Base-by-base conservation (phyloP, 1,140 invertebrate species). In the Choristoneura fumiferana region DNA sequence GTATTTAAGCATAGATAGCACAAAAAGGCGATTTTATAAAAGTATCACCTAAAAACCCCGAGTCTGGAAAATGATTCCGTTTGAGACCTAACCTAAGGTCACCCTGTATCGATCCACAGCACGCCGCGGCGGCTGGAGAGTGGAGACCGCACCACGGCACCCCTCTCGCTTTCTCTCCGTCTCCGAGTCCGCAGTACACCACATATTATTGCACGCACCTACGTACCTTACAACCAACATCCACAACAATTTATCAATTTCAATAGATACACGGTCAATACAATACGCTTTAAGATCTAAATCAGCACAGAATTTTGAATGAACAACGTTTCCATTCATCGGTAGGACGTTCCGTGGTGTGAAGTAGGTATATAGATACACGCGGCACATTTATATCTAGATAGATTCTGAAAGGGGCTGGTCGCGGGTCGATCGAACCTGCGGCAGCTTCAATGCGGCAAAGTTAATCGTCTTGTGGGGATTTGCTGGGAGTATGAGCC, bases 401-500 rank as follows among this genome's bases (percentile, higher is more conserved):
- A 60, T 62, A 54, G 55, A 62, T 66, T 70, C 63, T 60, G 65
- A 57, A 73, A 71, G 67, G 66, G 64, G 67, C 65, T 54, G 66
- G 37, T 63, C 57, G 43, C 76, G 74, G 78, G 82, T 81, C 80
- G 80, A 85, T 85, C 72, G 76, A 77, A 78, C 60, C 67, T 65
- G 71, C 67, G 73, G 69, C 63, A 64, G 67, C 70, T 73, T 78
- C 73, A 78, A 74, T 85, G 82, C 82, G 82, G 82, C 76, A 85
- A 81, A 81, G 58, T 57, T 52, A 52, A 65, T 60, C 62, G 60
- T 49, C 60, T 49, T 62, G 61, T 58, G 54, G 58, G 56, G 56
- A 59, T 56, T 59, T 64, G 64, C 62, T 66, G 60, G 63, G 64
- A 49, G 18, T n/a, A 58, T 65, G 36, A 38, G 56, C 29, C 54